phyloP scores from a whole-genome alignment of 2,888 invertebrate genomes.

The Malthinus seriepunctatus region DNA sequence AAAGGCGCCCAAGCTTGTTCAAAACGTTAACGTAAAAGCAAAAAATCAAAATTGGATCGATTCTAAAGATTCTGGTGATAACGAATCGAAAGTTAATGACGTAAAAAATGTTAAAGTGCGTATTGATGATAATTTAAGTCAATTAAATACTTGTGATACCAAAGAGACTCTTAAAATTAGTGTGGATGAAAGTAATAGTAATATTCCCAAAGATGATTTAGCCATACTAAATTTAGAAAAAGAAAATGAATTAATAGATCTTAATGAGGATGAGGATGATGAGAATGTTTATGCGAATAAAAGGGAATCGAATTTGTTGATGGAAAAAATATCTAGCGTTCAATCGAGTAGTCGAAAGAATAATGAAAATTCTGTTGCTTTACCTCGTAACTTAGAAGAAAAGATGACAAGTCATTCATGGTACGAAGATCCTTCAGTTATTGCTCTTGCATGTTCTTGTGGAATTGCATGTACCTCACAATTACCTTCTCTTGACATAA shows the following conservation, averaged over 20 bases:
- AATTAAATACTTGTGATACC: constrained; percentile 5
- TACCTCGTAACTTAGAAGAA: neutral
- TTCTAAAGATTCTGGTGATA: neutral
- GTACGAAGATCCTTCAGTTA: constrained; percentile 65
- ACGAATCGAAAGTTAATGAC: neutral
- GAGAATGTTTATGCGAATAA: no score
- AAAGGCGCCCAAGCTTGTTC: constrained; percentile 50
- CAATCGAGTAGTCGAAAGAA: constrained; percentile 19
- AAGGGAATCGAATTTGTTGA: no score
- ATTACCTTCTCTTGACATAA: constrained; percentile 72
- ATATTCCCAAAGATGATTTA: neutral
- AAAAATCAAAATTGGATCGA: neutral
- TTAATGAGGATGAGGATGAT: no score
- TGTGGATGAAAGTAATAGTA: neutral
- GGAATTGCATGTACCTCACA: constrained; percentile 72
- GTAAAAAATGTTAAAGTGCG: neutral
- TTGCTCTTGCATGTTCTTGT: constrained; percentile 78
- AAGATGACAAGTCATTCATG: constrained; percentile 48
- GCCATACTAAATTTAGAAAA: neutral
- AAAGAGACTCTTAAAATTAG: neutral
- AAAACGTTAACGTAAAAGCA: constrained; percentile 38
- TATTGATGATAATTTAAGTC: constrained; percentile 18
- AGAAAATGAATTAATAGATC: no score
- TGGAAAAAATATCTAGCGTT: no score
- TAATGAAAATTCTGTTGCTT: neutral